These are phyloP conservation scores for Recurvirostra avosetta DNA, from an alignment of 2,113 vertebrate species.

Conservation along the genomic window DNA sequence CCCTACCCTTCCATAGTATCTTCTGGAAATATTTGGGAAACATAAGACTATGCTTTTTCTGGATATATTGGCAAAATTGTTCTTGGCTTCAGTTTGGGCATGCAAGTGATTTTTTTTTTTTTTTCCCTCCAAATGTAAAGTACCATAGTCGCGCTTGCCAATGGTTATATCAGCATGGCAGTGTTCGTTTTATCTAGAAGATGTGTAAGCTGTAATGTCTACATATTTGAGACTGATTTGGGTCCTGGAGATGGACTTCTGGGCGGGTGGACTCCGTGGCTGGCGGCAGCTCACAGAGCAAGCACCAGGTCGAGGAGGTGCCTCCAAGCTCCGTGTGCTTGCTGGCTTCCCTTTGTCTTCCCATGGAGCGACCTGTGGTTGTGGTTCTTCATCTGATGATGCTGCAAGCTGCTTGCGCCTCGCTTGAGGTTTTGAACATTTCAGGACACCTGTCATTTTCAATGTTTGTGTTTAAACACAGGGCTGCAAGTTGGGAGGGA, in stretches of 20 bases:
- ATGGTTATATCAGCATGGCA: background rate
- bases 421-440: background rate
- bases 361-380: background rate
- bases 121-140: background rate
- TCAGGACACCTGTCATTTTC: background rate
- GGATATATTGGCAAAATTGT: background rate
- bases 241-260: background rate
- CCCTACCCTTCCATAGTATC: background rate
- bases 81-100: conserved; percentile 26
- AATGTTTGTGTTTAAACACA: conserved; percentile 5
- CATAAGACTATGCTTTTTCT: background rate
- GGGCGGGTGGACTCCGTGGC: background rate
- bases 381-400: background rate
- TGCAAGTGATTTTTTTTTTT: background rate
- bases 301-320: accelerated
- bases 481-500: background rate
- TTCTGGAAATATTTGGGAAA: background rate
- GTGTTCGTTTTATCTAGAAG: conserved; percentile 27
- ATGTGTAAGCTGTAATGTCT: background rate
- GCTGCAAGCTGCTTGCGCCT: background rate
- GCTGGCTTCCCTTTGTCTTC: background rate
- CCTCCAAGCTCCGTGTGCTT: accelerated
- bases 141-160: background rate
- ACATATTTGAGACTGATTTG: background rate
- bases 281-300: accelerated